These are phyloP conservation scores for Heterodera schachtii DNA, from an alignment of 1,140 invertebrate genomes.

Conservation along the genomic window DNA sequence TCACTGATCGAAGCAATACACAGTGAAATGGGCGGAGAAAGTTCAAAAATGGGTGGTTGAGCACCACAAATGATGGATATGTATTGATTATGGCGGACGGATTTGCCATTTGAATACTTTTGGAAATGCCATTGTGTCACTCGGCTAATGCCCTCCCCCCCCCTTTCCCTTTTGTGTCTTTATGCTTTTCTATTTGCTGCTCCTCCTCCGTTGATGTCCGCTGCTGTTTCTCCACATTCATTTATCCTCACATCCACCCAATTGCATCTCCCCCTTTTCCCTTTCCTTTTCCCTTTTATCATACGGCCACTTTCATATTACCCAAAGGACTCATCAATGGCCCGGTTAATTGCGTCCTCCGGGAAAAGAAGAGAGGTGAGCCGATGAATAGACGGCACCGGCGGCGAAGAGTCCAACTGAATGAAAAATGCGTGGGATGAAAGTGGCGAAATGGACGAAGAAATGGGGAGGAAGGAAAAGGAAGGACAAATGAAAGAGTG, in stretches of 20 bases:
- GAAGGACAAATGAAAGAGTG: neutral
- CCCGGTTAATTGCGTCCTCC: neutral
- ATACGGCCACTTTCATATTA: neutral
- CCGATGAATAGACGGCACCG: neutral
- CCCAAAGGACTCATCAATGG: slow-evolving; percentile 4
- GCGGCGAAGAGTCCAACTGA: neutral
- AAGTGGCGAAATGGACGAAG: neutral
- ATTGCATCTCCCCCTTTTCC: neutral
- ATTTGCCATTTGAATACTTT: too few relatives aligned
- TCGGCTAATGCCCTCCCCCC: neutral
- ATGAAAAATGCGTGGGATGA: slow-evolving; percentile 1
- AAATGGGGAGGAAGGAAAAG: neutral
- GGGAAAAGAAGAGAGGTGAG: neutral
- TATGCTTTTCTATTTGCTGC: neutral
- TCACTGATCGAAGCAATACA: slow-evolving; percentile 21
- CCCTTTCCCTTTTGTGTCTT: neutral
- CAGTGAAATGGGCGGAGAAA: neutral
- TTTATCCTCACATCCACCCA: too few relatives aligned
- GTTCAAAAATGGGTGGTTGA: too few relatives aligned
- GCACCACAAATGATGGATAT: too few relatives aligned
- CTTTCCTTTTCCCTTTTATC: neutral
- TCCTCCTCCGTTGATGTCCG: too few relatives aligned
- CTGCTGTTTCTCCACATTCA: too few relatives aligned
- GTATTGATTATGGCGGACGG: too few relatives aligned
- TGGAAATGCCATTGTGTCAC: neutral